Percentiles rank a stretch among this genome's conserved stretches.
Conservation (phyloP, 37 sponge, comb jelly and placozoan genomes). For the Ephydatia muelleri region DNA sequence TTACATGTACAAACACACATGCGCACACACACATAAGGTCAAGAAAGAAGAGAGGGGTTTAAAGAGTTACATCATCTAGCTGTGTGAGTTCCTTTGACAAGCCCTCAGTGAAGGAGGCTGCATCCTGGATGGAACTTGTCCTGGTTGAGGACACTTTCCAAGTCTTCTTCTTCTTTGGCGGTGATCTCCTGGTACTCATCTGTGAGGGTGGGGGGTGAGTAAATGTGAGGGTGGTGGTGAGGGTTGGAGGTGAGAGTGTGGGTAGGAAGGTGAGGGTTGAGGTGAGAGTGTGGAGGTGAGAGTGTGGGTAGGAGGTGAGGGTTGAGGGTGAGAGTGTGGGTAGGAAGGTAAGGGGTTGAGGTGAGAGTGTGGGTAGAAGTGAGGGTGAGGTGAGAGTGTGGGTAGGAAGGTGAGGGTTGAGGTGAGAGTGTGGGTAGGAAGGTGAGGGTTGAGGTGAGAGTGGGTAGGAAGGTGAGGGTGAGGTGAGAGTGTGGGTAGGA, state of each 20-base stretch:
- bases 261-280: too few relatives aligned
- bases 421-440: not conserved
- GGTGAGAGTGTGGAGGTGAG: slow-evolving; percentile 4
- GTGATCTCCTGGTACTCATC: slow-evolving; percentile 93
- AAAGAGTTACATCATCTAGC: slow-evolving; percentile 53
- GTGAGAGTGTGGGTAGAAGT: not conserved
- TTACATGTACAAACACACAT: too few relatives aligned
- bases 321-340: not conserved
- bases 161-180: slow-evolving; percentile 82
- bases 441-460: not conserved
- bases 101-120: slow-evolving; percentile 81
- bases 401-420: not conserved
- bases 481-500: too few relatives aligned
- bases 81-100: slow-evolving; percentile 79
- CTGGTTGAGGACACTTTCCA: slow-evolving; percentile 49
- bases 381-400: too few relatives aligned
- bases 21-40: slow-evolving; percentile 4
- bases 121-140: slow-evolving; percentile 79
- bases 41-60: not conserved
- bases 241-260: too few relatives aligned
- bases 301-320: not conserved
- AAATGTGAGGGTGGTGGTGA: not conserved
- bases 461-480: not conserved
- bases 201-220: not conserved
- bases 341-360: too few relatives aligned